Conservation (phyloP, 1,140 invertebrate genomes). For the Rhynchophorus ferrugineus region DNA sequence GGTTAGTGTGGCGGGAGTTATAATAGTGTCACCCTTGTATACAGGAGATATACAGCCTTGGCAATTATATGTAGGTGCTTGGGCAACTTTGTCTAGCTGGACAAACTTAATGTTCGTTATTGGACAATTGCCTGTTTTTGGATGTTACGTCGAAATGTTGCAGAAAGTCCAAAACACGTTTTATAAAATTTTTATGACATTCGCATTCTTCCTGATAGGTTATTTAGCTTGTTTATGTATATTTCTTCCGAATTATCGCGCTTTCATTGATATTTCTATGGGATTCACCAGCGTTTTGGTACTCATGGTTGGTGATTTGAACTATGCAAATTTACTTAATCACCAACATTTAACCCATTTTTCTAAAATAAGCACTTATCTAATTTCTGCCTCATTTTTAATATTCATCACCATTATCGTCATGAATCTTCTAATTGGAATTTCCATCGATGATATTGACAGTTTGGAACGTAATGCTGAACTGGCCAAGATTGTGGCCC, state of each 20-base stretch:
- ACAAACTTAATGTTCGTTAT: neutral
- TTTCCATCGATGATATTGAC: neutral
- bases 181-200: neutral
- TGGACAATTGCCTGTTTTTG: neutral
- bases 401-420: neutral
- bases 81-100: neutral
- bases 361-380: neutral
- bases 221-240: neutral
- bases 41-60: neutral
- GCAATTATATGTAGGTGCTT: neutral
- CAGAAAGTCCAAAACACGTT: neutral
- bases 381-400: neutral
- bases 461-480: neutral
- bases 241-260: neutral
- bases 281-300: neutral
- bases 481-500: neutral
- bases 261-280: neutral
- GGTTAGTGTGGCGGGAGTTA: neutral
- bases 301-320: neutral
- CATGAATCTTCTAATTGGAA: neutral
- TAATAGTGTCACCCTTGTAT: neutral
- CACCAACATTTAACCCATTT: neutral
- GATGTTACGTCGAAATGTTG: neutral
- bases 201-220: neutral
- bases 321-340: neutral